These are phyloP conservation scores for Poecilia wingei DNA, from an alignment of 2,797 vertebrate genomes.

Conservation along the genomic window DNA sequence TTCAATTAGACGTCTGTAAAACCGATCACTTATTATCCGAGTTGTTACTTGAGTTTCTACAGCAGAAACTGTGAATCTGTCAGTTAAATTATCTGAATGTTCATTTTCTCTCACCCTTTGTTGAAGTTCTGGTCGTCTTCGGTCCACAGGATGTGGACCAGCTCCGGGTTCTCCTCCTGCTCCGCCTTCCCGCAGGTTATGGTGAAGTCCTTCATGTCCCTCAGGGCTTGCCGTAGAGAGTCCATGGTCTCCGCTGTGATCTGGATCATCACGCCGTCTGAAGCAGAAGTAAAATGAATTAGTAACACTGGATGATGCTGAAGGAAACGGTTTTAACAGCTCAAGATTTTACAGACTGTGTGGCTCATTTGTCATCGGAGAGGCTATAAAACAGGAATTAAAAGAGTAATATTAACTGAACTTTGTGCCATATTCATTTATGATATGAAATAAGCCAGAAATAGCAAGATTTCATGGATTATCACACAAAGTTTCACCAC, in stretches of 20 bases:
- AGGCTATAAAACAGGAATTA: not conserved
- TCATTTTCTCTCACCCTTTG: constrained; percentile 86
- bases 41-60: constrained; percentile 7
- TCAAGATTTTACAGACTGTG: not conserved
- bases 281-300: not conserved
- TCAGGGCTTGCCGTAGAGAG: constrained; percentile 90
- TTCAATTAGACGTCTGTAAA: constrained; percentile 34
- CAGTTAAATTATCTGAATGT: constrained; percentile 20
- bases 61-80: constrained; percentile 20
- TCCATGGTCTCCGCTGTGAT: constrained; percentile 98
- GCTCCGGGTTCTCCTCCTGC: constrained; percentile 93
- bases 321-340: not conserved
- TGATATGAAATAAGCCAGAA: not conserved
- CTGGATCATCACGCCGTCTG: constrained; percentile 98
- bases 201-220: constrained; percentile 98
- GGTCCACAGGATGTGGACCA: constrained; percentile 92
- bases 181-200: constrained; percentile 92
- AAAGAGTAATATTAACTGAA: not conserved
- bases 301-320: not conserved
- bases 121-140: constrained; percentile 96
- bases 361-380: not conserved
- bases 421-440: not conserved
- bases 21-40: constrained; percentile 14
- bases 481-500: not conserved
- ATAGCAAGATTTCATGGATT: not conserved